phyloP scores from a whole-genome alignment of 2,113 vertebrate genomes.

The Rutilus rutilus region DNA sequence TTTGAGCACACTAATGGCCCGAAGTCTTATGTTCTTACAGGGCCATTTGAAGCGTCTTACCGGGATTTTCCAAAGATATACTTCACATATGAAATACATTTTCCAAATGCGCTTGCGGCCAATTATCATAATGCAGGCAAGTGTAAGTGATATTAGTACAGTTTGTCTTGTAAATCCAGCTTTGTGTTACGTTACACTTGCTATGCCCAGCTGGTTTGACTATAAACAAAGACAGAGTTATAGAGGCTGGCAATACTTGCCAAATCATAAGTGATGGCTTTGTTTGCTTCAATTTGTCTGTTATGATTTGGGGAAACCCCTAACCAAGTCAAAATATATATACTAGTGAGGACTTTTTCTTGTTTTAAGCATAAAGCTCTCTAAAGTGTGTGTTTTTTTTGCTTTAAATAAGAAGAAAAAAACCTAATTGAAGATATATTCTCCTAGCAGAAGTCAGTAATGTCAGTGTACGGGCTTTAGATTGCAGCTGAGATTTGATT shows the following conservation, averaged over 20 bases:
- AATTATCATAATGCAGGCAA: constrained; percentile 67
- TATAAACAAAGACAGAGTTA: constrained; percentile 65
- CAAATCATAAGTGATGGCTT: constrained; percentile 65
- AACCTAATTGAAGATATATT: background rate
- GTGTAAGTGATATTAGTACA: constrained; percentile 65
- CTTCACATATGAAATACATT: constrained; percentile 65
- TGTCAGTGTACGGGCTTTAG: background rate
- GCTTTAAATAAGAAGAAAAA: background rate
- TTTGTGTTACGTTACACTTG: constrained; percentile 69
- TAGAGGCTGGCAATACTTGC: constrained; percentile 56
- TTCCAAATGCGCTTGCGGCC: constrained; percentile 60
- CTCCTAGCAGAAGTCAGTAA: background rate
- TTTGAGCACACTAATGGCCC: constrained; percentile 1
- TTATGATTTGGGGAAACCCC: constrained; percentile 62
- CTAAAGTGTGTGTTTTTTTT: background rate
- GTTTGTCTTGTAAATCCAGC: constrained; percentile 67
- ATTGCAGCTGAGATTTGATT: background rate
- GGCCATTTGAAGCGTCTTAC: constrained; percentile 35
- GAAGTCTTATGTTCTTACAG: constrained; percentile 37
- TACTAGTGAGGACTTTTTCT: background rate
- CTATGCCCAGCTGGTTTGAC: constrained; percentile 65
- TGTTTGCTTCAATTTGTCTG: constrained; percentile 65
- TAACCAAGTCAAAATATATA: constrained; percentile 37
- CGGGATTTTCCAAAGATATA: constrained; percentile 51
- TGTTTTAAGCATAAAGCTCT: background rate